Conservation (phyloP, 2,888 invertebrate genomes). For the Ophion slaviceki region DNA sequence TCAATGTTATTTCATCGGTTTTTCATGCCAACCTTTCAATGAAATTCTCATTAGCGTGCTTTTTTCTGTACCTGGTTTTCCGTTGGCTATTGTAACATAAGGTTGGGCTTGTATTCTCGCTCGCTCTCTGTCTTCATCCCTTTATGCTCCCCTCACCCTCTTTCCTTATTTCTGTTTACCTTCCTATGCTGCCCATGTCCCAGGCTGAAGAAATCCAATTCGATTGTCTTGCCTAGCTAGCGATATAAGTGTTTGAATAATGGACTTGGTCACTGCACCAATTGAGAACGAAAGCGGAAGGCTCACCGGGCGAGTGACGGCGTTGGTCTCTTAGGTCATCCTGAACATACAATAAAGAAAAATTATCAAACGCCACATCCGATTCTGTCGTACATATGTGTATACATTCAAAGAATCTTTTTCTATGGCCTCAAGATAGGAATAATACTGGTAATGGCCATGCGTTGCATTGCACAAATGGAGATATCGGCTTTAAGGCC, state of each 20-base stretch:
- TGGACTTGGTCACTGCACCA: slow-evolving; percentile 25
- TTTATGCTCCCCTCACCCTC: background rate
- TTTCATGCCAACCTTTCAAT: slow-evolving; percentile 15
- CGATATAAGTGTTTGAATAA: slow-evolving; percentile 42
- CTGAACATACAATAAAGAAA: background rate
- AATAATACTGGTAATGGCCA: background rate
- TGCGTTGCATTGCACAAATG: background rate
- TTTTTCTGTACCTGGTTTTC: background rate
- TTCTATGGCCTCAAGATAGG: background rate
- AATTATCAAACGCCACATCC: slow-evolving; percentile 7
- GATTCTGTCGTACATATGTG: background rate
- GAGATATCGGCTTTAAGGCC: background rate
- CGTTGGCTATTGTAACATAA: slow-evolving; percentile 45
- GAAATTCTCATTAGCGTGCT: slow-evolving; percentile 37
- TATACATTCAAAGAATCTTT: background rate
- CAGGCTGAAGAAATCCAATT: slow-evolving; percentile 51
- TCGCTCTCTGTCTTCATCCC: background rate
- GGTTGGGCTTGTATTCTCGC: slow-evolving; percentile 22
- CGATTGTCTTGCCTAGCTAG: slow-evolving; percentile 31
- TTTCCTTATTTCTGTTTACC: slow-evolving; percentile 15
- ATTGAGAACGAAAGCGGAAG: slow-evolving; percentile 32
- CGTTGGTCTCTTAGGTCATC: slow-evolving; percentile 1
- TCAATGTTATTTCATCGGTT: slow-evolving; percentile 34
- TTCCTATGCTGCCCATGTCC: slow-evolving; percentile 7
- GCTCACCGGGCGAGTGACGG: slow-evolving; percentile 7